Base-by-base conservation (phyloP, 2,113 vertebrate genomes). In the Lampris incognitus region DNA sequence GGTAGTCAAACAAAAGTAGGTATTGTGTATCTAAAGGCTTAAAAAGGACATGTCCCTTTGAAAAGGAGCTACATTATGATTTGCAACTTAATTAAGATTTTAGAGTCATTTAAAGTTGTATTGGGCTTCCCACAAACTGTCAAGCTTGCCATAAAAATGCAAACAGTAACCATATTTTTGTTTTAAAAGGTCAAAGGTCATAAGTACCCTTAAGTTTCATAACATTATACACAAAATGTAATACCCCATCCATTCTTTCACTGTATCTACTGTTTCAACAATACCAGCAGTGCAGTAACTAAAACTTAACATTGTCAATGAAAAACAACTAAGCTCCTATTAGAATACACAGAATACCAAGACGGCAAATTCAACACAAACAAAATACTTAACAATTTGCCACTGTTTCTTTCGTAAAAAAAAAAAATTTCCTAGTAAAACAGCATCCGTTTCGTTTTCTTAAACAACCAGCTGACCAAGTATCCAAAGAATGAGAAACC, bases 1-100 rank as follows among this genome's bases (percentile, higher is more conserved):
- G 36, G 56, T 77, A 66, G 75, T 9, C 3, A 69, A 52, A 0
- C 36, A 46, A 63, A 63, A 61, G 10, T 42, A 61, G 10, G 59
- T 41, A 11, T 61, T 40, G 38, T 61, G 9, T 61, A 9, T 41
- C 38, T 61, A 61, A 38, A 61, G 59, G 59, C 1, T 9, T 40
- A 61, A 41, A 44, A 24, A 63, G n/a, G 11, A 5, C 6, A n/a
- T 5, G 13, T 42, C 24, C 1, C 2, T 42, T 6, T 39, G 55
- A 4, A 46, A 36, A 11, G 6, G 62, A 52, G 40, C 37, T 10
- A 55, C 52, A n/a, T 8, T 37, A 40, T 9, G 10, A 58, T 39
- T 9, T 58, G 56, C 56, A 42, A n/a, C 51, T 46, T 51, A 5
- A 37, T 9, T n/a, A 37, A 10, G 4, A 48, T 40, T 41, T 49